Conservation (phyloP, 2,113 vertebrate species). For the Microtus richardsoni region DNA sequence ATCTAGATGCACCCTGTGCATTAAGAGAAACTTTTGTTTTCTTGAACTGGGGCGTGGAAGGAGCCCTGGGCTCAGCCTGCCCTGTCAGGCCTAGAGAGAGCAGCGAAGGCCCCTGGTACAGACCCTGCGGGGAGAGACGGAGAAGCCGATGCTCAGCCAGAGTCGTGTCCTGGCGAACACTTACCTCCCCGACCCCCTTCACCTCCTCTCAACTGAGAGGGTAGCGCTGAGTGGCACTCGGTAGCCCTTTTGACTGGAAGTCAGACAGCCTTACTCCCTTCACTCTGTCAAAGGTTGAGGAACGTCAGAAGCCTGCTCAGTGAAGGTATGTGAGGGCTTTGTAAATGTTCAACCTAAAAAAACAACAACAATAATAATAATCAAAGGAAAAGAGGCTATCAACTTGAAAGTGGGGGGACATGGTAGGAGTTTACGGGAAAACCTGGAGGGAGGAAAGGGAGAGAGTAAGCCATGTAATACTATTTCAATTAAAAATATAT, state of each 20-base stretch:
- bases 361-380: background rate
- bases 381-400: background rate
- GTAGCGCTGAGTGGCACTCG: background rate
- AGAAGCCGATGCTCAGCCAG: background rate
- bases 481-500: background rate
- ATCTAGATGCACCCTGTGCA: background rate
- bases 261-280: background rate
- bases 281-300: background rate
- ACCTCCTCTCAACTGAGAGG: background rate
- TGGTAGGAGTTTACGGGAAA: background rate
- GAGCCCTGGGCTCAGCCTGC: background rate
- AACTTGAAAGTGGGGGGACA: background rate
- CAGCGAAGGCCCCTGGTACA: background rate
- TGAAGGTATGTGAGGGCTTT: background rate
- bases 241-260: background rate
- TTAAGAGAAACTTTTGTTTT: slow-evolving; percentile 14
- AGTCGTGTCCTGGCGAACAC: background rate
- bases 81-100: background rate
- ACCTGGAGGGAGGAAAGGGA: background rate
- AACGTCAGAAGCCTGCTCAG: background rate
- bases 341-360: slow-evolving; percentile 1
- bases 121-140: background rate
- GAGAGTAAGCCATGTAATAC: background rate
- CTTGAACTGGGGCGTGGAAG: background rate
- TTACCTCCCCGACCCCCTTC: background rate